A percentile compares a stretch with the other conserved stretches of the same genome.
These are phyloP conservation scores for Jacana jacana DNA, from an alignment of 2,113 vertebrate species.

Conservation along the genomic window DNA sequence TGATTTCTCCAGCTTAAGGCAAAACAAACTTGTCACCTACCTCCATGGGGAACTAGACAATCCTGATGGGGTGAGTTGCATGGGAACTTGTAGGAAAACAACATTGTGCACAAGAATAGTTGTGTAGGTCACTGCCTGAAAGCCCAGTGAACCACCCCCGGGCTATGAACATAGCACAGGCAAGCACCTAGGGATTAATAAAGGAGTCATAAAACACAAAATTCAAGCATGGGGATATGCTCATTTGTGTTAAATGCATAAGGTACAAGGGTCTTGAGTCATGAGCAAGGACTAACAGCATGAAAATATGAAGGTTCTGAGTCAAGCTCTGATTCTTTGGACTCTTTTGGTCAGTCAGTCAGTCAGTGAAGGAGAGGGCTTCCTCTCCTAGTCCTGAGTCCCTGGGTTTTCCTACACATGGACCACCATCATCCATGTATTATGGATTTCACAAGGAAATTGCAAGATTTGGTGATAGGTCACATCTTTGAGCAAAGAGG, in stretches of 20 bases:
- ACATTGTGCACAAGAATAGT: rapidly evolving
- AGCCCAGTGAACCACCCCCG: neutral
- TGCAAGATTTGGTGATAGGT: neutral
- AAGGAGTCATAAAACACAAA: neutral
- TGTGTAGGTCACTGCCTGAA: neutral
- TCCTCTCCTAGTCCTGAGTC: neutral
- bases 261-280: neutral
- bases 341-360: neutral
- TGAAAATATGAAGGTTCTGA: neutral
- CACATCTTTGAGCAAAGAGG: neutral
- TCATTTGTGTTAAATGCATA: neutral
- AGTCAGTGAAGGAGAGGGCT: neutral
- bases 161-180: neutral
- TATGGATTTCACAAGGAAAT: neutral
- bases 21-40: neutral
- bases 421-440: rapidly evolving
- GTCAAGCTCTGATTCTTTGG: neutral
- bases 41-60: rapidly evolving
- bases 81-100: neutral
- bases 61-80: neutral
- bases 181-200: neutral
- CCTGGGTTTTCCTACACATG: rapidly evolving
- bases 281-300: neutral
- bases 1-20: neutral
- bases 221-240: neutral